Conservation (phyloP, 2,797 vertebrate genomes). For the Spondyliosoma cantharus region DNA sequence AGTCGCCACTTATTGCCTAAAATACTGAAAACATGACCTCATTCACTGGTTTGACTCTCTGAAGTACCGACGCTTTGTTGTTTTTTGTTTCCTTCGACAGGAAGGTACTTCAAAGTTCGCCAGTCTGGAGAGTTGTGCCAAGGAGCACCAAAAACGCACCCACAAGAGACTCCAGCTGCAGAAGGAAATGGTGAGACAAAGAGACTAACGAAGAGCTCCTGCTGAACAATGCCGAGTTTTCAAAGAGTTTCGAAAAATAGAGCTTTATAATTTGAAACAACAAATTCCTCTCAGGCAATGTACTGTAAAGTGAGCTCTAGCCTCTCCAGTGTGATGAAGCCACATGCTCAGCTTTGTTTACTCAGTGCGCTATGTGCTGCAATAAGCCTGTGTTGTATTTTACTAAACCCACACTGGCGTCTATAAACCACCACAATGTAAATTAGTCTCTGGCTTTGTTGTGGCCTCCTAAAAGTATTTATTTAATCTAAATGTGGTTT, state of each 20-base stretch:
- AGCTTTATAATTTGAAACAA: slow-evolving; percentile 43
- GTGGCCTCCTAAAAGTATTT: slow-evolving; percentile 14
- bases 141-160: slow-evolving; percentile 95
- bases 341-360: slow-evolving; percentile 58
- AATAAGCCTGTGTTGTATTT: slow-evolving; percentile 42
- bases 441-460: slow-evolving; percentile 39
- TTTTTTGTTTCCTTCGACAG: slow-evolving; percentile 74
- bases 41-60: slow-evolving; percentile 7
- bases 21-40: slow-evolving; percentile 17
- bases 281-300: slow-evolving; percentile 57
- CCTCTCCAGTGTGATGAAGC: slow-evolving; percentile 29
- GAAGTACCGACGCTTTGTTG: slow-evolving; percentile 25
- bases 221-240: slow-evolving; percentile 12
- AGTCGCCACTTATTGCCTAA: neutral
- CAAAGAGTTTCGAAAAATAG: slow-evolving; percentile 32
- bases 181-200: slow-evolving; percentile 89
- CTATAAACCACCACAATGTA: slow-evolving; percentile 29
- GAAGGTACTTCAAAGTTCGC: slow-evolving; percentile 98
- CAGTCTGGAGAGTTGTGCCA: slow-evolving; percentile 92
- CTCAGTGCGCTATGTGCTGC: slow-evolving; percentile 32
- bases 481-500: slow-evolving; percentile 3
- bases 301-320: slow-evolving; percentile 45
- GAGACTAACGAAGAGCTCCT: slow-evolving; percentile 10
- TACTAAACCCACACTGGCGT: slow-evolving; percentile 30
- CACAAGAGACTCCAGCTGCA: slow-evolving; percentile 92